Base-by-base conservation (phyloP, 2,797 vertebrate species). In the Zenarchopterus dispar region DNA sequence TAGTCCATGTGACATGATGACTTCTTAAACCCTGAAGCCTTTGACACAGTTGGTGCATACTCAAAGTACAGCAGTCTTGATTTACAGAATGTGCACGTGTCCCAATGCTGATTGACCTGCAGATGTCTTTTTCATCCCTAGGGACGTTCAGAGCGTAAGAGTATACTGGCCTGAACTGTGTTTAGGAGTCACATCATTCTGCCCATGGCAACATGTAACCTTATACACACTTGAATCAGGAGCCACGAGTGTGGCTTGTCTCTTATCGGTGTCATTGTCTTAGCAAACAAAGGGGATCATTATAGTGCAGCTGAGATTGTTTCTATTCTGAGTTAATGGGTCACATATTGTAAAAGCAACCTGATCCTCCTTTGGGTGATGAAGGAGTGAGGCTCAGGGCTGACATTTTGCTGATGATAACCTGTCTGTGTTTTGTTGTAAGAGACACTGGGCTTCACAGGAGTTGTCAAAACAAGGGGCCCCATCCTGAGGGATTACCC, bases 381-480 rank as follows among this genome's bases (percentile, higher is more conserved):
- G 70, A 67, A 73, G 82, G 82, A 85, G 80, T 41, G 75, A 76
- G 36, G 82, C 71, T 23, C 62, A 72, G 56, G 78, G 59, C 62
- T 86, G 86, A 88, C 87, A 83, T 90, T 89, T 79, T 80, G 84
- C 87, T 81, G 80, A 79, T 87, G 90, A 90, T 77, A 78, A 80
- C 73, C 77, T 67, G 77, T 70, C 83, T 86, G 78, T 92, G 87
- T 92, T 90, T 90, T 86, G 88, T 88, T 92, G 90, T 89, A 92
- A 92, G 86, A 88, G 89, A 93, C 88, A 89, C 90, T 81, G 74
- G 81, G 78, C 85, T 92, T 90, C 88, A 80, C 77, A 78, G 72
- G 86, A 91, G 83, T 88, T 93, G 90, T 93, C 91, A 92, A 92
- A 93, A 93, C 91, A 93, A 89, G 79, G 85, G 86, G 84, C 77